A percentile compares a stretch with the other conserved stretches of the same genome.
phyloP scores from a whole-genome alignment of 2,797 vertebrate genomes.

The Hydrolagus colliei region DNA sequence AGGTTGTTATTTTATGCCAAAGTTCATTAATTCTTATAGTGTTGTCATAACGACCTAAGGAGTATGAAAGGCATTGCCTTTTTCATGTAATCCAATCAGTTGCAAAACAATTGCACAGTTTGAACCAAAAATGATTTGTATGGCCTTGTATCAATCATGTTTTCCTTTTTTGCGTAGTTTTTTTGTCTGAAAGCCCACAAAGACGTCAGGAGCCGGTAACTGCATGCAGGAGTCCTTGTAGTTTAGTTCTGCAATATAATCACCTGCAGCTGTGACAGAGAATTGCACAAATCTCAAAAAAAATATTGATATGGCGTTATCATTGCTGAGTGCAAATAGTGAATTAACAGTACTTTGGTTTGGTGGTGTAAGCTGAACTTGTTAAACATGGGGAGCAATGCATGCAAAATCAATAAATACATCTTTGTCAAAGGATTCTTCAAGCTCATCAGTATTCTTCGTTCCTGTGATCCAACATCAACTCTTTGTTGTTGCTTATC shows the following conservation, averaged over 20 bases:
- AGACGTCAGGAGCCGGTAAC: too few relatives aligned
- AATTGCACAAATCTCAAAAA: too few relatives aligned
- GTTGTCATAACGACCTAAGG: not conserved
- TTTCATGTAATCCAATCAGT: not conserved
- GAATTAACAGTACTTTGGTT: not conserved
- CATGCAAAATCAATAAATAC: not conserved
- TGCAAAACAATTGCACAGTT: not conserved
- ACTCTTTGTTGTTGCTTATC: too few relatives aligned
- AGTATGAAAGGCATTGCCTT: not conserved
- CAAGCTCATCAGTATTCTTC: too few relatives aligned
- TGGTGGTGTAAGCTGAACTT: not conserved
- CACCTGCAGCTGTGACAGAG: not conserved
- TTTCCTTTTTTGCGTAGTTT: too few relatives aligned
- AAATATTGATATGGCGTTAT: not conserved
- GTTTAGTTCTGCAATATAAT: not conserved
- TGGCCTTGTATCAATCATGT: not conserved
- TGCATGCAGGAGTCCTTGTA: not conserved
- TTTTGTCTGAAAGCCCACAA: too few relatives aligned
- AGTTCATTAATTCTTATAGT: not conserved
- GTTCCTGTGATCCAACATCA: not conserved
- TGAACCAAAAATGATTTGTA: not conserved
- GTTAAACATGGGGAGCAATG: not conserved
- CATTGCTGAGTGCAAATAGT: not conserved
- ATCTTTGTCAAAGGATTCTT: not conserved
- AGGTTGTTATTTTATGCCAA: not conserved